Evolutionary conservation across 1,140 invertebrate species (phyloP).

Genomic region (Drosophila auraria): DNA sequence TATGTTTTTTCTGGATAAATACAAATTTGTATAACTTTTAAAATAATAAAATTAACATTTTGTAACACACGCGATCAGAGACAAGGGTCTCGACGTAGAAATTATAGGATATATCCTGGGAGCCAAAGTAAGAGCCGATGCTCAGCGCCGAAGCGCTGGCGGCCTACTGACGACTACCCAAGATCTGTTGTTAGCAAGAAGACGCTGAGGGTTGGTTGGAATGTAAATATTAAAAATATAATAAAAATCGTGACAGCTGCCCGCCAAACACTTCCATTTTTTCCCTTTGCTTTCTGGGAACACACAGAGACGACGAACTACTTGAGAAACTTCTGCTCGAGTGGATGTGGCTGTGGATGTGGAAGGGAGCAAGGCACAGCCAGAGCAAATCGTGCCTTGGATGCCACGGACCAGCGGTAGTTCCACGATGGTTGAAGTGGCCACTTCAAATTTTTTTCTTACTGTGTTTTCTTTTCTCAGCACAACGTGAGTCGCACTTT

Average conservation of each 20-base stretch:
- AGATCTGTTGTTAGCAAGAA: conserved; percentile 31
- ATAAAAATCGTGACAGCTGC: conserved; percentile 34
- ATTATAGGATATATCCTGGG: background rate
- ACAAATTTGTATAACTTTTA: no score
- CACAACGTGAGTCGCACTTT: conserved; percentile 51
- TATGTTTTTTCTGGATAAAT: no score
- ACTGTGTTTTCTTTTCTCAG: conserved; percentile 37
- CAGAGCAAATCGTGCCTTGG: conserved; percentile 48
- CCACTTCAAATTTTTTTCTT: conserved; percentile 56
- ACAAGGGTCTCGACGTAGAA: background rate
- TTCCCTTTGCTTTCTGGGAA: conserved; percentile 39
- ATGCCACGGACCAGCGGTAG: conserved; percentile 21
- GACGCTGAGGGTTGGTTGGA: conserved; percentile 63
- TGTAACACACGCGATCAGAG: no score
- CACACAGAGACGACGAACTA: conserved; percentile 33
- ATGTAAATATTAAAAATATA: conserved; percentile 43
- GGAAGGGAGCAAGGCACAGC: background rate
- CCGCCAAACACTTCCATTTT: conserved; percentile 38
- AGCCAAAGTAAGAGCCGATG: conserved; percentile 39
- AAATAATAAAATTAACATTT: no score
- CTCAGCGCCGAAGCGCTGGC: conserved; percentile 63
- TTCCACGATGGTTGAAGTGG: conserved; percentile 47
- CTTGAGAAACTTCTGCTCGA: conserved; percentile 70
- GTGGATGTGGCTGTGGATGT: conserved; percentile 16
- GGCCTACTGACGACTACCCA: conserved; percentile 48